Conservation (phyloP, 2,888 invertebrate genomes). For the Drosophila bunnanda region DNA sequence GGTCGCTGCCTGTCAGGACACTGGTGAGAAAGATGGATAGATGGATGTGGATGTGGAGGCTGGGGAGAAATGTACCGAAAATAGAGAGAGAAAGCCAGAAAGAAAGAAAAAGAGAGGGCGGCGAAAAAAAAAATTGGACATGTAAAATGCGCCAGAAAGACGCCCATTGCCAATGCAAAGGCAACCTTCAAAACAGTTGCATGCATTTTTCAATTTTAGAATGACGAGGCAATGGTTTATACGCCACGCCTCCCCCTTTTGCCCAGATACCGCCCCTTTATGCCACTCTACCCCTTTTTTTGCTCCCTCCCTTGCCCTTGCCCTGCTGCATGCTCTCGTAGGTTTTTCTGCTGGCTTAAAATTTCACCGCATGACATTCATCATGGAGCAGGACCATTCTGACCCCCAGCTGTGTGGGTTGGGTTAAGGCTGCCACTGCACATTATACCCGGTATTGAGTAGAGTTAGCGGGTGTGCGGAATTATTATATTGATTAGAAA, state of each 20-base stretch:
- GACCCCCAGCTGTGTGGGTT: slow-evolving; percentile 48
- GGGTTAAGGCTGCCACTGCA: slow-evolving; percentile 36
- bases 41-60: not conserved
- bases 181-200: slow-evolving; percentile 79
- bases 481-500: not conserved
- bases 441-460: slow-evolving; percentile 1
- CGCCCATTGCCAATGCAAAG: slow-evolving; percentile 46
- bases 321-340: slow-evolving; percentile 32
- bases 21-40: slow-evolving; percentile 40
- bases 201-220: slow-evolving; percentile 74
- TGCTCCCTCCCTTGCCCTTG: slow-evolving; percentile 13
- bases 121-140: slow-evolving; percentile 44
- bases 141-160: slow-evolving; percentile 40
- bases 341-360: slow-evolving; percentile 54
- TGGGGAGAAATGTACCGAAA: not conserved
- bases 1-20: slow-evolving; percentile 68
- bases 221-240: slow-evolving; percentile 48
- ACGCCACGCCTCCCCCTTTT: slow-evolving; percentile 16
- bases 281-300: not conserved
- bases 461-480: not conserved
- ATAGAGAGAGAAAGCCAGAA: not conserved
- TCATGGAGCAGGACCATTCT: slow-evolving; percentile 55
- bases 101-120: not conserved
- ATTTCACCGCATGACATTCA: slow-evolving; percentile 81
- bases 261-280: not conserved